Conservation (phyloP, 2,797 vertebrate genomes). For the Sparidentex hasta region DNA sequence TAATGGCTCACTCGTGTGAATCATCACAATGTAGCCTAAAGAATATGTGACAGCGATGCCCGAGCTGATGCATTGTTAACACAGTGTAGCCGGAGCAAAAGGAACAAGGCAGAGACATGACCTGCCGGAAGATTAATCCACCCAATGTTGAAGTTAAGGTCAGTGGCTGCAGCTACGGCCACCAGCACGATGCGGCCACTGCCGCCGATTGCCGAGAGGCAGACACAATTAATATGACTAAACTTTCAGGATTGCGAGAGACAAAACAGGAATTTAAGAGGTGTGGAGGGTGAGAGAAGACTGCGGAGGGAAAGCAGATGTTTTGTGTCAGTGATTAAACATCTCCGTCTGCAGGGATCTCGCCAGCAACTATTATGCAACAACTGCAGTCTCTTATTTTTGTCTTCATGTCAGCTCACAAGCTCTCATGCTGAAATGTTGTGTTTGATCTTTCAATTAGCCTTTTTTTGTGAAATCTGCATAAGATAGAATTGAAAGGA, state of each 20-base stretch:
- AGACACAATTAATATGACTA: conserved; percentile 50
- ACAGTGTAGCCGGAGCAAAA: conserved; percentile 32
- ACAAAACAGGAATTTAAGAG: conserved; percentile 39
- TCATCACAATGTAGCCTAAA: conserved; percentile 58
- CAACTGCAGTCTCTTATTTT: conserved; percentile 39
- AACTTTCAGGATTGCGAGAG: conserved; percentile 8
- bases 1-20: conserved; percentile 76
- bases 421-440: conserved; percentile 33
- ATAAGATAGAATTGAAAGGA: conserved; percentile 18
- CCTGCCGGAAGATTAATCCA: conserved; percentile 65
- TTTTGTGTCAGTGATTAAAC: conserved; percentile 54
- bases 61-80: conserved; percentile 62
- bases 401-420: conserved; percentile 34
- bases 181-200: conserved; percentile 19
- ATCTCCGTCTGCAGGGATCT: conserved; percentile 48
- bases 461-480: conserved; percentile 38
- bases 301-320: conserved; percentile 39
- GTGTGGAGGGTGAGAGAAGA: conserved; percentile 24
- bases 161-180: conserved; percentile 34
- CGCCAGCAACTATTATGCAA: conserved; percentile 32
- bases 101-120: conserved; percentile 49
- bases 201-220: conserved; percentile 52
- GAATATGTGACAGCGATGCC: conserved; percentile 58
- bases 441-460: conserved; percentile 56
- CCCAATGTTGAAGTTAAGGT: conserved; percentile 60